Evolutionary conservation across 2,113 vertebrate genomes (phyloP), one percentile per base, ranked within the genome.

Genomic region (Pelecanus crispus): DNA sequence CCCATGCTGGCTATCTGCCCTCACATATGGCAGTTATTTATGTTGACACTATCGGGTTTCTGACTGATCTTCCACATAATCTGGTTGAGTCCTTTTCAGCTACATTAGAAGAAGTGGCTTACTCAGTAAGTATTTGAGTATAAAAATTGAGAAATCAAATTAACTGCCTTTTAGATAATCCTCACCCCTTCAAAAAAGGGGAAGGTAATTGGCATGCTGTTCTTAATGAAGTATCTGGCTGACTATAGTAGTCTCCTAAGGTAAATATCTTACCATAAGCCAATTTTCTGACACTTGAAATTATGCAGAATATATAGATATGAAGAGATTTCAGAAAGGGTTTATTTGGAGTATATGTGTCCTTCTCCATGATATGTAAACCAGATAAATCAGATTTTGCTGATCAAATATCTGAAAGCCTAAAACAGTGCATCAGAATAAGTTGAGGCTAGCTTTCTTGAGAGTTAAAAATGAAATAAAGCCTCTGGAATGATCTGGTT

Each of bases 11-110:
- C 32, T 94, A 72, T 59, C 97, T 99, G 92, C 99, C 99, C 73
- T 98, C 98, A 1, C 98, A 58, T 52, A 93, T 99, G 98, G 81
- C 98, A 0, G 98, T 99, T 50, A 97, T 99, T 71, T 99, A 98
- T 47, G 94, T 99, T 89, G 99, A 99, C 97, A 99, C 99, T 67
- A 98, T 99, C 62, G 99, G 99, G 45, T 99, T 99, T 98, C 98
- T 99, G 55, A 99, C 99, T 40, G 98, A 99, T 96, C 98, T 99
- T 70, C 99, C 99, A 2, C 99, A 99, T 81, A 97, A 97, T 86
- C 99, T 99, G 45, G 98, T 99, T 3, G 98, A 99, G 94, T 99
- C 99, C 50, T 99, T 99, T 97, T 98, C 99, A 8, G 98, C 99
- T 91, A 99, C 99, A 0, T 96, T 99, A 88, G 99, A 99, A 50